Percentiles rank a stretch among this genome's conserved stretches.
These are phyloP conservation scores for Fragum whitleyi DNA, from an alignment of 2,888 invertebrate genomes.

Conservation along the genomic window DNA sequence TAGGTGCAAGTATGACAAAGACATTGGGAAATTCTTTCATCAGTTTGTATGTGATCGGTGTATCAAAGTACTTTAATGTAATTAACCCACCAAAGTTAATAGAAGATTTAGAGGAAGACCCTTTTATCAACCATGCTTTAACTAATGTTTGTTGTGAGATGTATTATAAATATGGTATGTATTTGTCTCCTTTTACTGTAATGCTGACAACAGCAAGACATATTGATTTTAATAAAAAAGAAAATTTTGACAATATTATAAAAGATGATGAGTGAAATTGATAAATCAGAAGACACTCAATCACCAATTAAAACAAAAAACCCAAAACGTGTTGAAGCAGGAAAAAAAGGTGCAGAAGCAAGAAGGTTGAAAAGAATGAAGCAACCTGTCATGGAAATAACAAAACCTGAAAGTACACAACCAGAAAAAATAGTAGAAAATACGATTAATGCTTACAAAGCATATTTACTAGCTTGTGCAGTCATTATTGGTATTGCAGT, in stretches of 20 bases:
- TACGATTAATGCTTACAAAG: too few species aligned
- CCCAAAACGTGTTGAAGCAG: conserved; percentile 40
- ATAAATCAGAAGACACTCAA: background rate
- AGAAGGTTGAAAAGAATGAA: conserved; percentile 2
- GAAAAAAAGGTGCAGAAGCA: conserved; percentile 45
- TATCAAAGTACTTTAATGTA: too few species aligned
- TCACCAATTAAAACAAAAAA: conserved; percentile 12
- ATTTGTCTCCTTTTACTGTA: conserved; percentile 38
- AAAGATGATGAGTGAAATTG: conserved; percentile 35
- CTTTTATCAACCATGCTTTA: too few species aligned
- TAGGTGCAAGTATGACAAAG: too few species aligned
- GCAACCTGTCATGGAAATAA: too few species aligned
- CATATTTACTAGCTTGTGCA: too few species aligned
- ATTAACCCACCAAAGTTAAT: too few species aligned
- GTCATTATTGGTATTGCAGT: too few species aligned
- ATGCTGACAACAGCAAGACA: conserved; percentile 28
- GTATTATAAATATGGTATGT: too few species aligned
- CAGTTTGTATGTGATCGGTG: too few species aligned
- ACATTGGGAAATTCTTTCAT: too few species aligned
- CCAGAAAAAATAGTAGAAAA: conserved; percentile 1
- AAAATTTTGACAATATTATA: conserved; percentile 13
- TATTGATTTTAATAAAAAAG: conserved; percentile 33
- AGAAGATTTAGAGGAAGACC: conserved; percentile 56
- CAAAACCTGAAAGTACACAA: conserved; percentile 23
- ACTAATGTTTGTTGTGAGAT: too few species aligned